These are phyloP conservation scores for Istiophorus platypterus DNA, from an alignment of 2,113 vertebrate genomes.

Conservation along the genomic window DNA sequence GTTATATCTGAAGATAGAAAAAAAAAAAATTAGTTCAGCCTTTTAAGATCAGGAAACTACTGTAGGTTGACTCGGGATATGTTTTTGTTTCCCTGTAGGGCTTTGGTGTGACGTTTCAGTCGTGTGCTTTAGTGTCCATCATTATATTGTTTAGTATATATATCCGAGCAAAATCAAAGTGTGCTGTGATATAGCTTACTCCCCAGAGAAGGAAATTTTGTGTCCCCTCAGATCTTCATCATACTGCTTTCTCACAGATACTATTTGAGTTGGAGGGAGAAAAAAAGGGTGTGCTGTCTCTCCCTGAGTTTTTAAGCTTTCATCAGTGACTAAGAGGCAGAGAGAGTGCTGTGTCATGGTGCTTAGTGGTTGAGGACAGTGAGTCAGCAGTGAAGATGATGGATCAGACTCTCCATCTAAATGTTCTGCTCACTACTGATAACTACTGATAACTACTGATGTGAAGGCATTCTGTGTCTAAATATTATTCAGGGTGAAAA, in stretches of 20 bases:
- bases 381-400: slow-evolving; percentile 55
- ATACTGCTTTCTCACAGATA: background rate
- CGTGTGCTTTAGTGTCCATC: slow-evolving; percentile 20
- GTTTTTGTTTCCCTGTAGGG: slow-evolving; percentile 9
- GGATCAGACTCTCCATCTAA: slow-evolving; percentile 33
- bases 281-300: slow-evolving; percentile 30
- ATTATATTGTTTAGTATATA: background rate
- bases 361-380: slow-evolving; percentile 31
- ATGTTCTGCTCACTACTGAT: slow-evolving; percentile 32
- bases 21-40: slow-evolving; percentile 24
- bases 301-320: slow-evolving; percentile 53
- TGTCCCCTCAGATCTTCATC: slow-evolving; percentile 28
- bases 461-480: background rate
- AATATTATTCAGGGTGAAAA: background rate
- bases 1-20: slow-evolving; percentile 30
- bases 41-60: background rate
- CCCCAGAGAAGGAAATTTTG: background rate
- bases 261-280: slow-evolving; percentile 19
- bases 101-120: slow-evolving; percentile 1
- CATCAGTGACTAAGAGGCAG: slow-evolving; percentile 43
- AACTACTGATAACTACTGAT: slow-evolving; percentile 7
- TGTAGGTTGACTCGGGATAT: slow-evolving; percentile 5
- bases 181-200: background rate
- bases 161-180: slow-evolving; percentile 12
- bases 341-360: slow-evolving; percentile 56